Base-by-base conservation (phyloP, 2,888 invertebrate genomes). In the Pinctada fucata region DNA sequence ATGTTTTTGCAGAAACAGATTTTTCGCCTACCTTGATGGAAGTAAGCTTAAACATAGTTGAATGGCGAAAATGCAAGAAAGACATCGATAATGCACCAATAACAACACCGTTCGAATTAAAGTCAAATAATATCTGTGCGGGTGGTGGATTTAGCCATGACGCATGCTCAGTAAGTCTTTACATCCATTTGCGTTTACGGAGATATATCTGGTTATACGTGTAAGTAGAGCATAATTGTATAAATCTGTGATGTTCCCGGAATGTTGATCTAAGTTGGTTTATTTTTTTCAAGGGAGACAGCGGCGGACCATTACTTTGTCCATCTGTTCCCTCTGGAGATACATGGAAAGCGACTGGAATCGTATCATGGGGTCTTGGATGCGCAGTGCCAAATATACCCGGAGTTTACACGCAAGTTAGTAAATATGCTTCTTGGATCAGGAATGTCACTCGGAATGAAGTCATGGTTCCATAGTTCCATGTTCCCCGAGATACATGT, bases 311-410 rank as follows among this genome's bases (percentile, higher is more conserved):
- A 5, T 82, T 91, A 70, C 84, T 91, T 45, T 92, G 92, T 82
- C 84, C 85, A 3, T 77, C 76, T 75, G 81, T 85, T 70, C 80
- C 81, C 16, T 76, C 76, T n/a, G 76, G 84, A 2, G 88, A 87
- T 79, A 80, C 78, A 58, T 90, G 89, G 89, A 88, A 83, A 73
- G 87, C 83, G 70, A 87, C 83, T 16, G 91, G 90, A 75, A 84
- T 92, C 0, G 89, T 91, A 13, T 91, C 91, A 0, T 92, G 92
- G 92, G 92, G 92, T 3, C 87, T 92, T 3, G 90, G 89, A 10
- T 92, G 92, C 84, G 92, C 91, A 8, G 83, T 87, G 10, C 89
- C 89, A 2, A 89, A 89, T 49, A 87, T 90, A 13, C 91, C 91
- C 0, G 92, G 91, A 4, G 89, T 92, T 2, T 92, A 92, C 82